Base-by-base conservation (phyloP, 2,113 vertebrate species). In the Erinaceus europaeus region DNA sequence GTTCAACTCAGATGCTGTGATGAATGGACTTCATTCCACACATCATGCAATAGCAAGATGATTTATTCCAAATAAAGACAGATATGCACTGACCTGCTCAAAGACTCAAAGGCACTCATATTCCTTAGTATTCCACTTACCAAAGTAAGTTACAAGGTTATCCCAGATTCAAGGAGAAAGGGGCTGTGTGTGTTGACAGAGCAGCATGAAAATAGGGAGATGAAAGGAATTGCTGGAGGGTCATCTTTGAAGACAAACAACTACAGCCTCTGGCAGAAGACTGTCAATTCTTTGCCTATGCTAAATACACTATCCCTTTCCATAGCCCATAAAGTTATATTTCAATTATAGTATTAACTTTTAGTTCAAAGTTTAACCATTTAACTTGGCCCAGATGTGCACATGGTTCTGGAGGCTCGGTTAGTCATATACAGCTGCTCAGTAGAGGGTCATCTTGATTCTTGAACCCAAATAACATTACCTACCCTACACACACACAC, bases 201-300 rank as follows among this genome's bases (percentile, higher is more conserved):
- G 50, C 12, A 65, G 17, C 1, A 6, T 25, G 17, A 9, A 76
- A 57, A 46, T 11, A 44, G 11, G 59, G 23, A 65, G 42, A 57
- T 57, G 36, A 57, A 20, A 67, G 52, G 11, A 71, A 67, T 17
- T 52, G 34, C 29, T 29, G 25, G 6, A n/a, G 18, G 20, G 9
- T 72, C 64, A 71, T 76, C 40, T 75, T 38, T 81, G 34, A 64
- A 85, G 40, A 71, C 44, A 23, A 76, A 46, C 36, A 50, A 9
- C 38, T 76, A 29, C 23, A 59, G 34, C 17, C 10, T 81, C 48
- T 72, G 53, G n/a, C 20, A 34, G 21, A 23, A 11, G 1, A 80
- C 14, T 32, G n/a, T 18, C 57, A 6, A 44, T 34, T 9, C 15
- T n/a, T 32, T 38, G 25, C 29, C 65, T 27, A 14, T 40, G 27